Evolutionary conservation across 2,888 invertebrate genomes (phyloP), one percentile per base, ranked within the genome.

Genomic region (Tachina fera): DNA sequence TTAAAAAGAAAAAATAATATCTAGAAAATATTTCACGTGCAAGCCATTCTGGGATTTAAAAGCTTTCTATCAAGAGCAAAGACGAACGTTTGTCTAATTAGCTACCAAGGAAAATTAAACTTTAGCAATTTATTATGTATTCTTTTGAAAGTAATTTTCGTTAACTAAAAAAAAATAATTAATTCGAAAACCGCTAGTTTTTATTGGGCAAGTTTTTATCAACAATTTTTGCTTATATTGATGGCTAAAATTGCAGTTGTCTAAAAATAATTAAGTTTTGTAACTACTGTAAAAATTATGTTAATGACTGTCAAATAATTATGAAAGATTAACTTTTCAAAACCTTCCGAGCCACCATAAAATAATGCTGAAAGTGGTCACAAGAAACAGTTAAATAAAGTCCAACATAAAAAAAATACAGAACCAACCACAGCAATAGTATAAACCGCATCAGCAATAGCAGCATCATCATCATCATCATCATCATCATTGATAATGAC

Each of bases 281-380:
- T 60, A 77, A 83, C 71, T 83, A 58, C 77, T 65, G 83, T 67
- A 72, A 83, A 77, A 71, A 83, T 72, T 83, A 72, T 83, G 83
- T 81, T 81, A 83, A 71, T 77, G 65, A 58, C 63, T 83, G 84
- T 81, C 84, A 85, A 85, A 77, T 72, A 76, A 63, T 70, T 81
- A 81, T 85, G 84, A 77, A 81, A 85, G 70, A 81, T 85, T 81
- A 81, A 78, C 81, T 81, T 81, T 63, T 77, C 56, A 68, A 81
- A 81, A 75, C 81, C 75, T 60, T 75, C 53, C n/a, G 53, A 68
- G 61, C 19, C 43, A 43, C 56, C 71, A 83, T 71, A 58, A 76
- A 76, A 71, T 56, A 77, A 71, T 43, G 14, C 19, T 71, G n/a
- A 58, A 71, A 77, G 41, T 82, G 75, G 53, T 49, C 65, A 63